Evolutionary conservation across 2,888 invertebrate species (phyloP).

Genomic region (Drosophila nr. fundita): DNA sequence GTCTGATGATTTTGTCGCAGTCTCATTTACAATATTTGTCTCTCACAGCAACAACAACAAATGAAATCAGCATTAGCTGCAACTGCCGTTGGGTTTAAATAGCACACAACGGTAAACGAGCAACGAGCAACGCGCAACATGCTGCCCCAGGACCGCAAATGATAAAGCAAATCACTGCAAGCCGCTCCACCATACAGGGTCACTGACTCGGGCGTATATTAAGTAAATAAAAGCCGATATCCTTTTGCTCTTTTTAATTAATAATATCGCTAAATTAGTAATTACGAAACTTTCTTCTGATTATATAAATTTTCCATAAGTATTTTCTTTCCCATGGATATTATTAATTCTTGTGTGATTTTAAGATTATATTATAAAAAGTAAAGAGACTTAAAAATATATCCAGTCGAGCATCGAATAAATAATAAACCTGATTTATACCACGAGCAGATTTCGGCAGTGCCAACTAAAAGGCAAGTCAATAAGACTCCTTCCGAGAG

Average conservation of each 20-base stretch:
- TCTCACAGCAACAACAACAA: conserved; percentile 38
- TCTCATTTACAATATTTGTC: conserved; percentile 77
- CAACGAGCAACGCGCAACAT: conserved; percentile 38
- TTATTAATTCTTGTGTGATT: not conserved
- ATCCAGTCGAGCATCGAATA: not conserved
- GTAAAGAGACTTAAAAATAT: not conserved
- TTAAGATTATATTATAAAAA: not conserved
- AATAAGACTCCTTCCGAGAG: not conserved
- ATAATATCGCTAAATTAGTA: not conserved
- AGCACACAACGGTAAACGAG: conserved; percentile 25
- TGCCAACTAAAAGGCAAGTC: not conserved
- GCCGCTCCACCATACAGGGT: conserved; percentile 9
- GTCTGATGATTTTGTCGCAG: conserved; percentile 73
- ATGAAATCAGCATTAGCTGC: conserved; percentile 70
- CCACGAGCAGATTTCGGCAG: not conserved
- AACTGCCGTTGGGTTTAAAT: conserved; percentile 40
- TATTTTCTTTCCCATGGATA: not conserved
- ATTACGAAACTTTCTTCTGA: not conserved
- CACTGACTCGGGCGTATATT: not conserved
- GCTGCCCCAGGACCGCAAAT: conserved; percentile 59
- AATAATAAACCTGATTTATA: not conserved
- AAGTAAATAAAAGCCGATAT: not conserved
- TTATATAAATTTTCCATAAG: not conserved
- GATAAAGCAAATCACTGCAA: conserved; percentile 62
- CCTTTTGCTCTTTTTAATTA: conserved; percentile 8